These are phyloP conservation scores for Axis porcinus DNA, from an alignment of 2,113 vertebrate genomes.

Conservation along the genomic window DNA sequence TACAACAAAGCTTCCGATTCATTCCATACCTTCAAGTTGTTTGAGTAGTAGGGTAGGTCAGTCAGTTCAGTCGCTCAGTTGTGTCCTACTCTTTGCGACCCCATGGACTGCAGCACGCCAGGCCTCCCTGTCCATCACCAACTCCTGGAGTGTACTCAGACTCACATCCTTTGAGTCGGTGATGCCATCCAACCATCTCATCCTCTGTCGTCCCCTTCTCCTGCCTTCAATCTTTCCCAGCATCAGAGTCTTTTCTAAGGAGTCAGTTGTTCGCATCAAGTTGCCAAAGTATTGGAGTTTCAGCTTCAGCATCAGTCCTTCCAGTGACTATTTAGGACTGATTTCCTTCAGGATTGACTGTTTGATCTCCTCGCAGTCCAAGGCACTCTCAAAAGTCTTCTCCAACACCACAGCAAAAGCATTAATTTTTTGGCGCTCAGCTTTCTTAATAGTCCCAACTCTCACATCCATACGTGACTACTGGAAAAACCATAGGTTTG, in stretches of 20 bases:
- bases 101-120: background rate
- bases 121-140: background rate
- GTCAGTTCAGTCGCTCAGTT: background rate
- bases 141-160: background rate
- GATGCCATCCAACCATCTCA: background rate
- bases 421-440: background rate
- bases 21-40: background rate
- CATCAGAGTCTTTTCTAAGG: background rate
- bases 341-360: background rate
- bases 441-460: background rate
- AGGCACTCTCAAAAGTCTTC: background rate
- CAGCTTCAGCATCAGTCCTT: background rate
- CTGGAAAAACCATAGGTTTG: background rate
- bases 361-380: background rate
- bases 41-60: background rate
- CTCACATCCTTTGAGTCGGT: background rate
- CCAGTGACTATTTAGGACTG: background rate
- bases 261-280: background rate
- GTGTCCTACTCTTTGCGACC: background rate
- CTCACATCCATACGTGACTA: background rate
- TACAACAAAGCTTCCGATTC: background rate
- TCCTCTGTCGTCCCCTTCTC: background rate
- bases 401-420: background rate
- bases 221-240: background rate
- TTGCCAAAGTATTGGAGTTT: background rate